Conservation (phyloP, 2,113 vertebrate species). For the Hydrolagus affinis region DNA sequence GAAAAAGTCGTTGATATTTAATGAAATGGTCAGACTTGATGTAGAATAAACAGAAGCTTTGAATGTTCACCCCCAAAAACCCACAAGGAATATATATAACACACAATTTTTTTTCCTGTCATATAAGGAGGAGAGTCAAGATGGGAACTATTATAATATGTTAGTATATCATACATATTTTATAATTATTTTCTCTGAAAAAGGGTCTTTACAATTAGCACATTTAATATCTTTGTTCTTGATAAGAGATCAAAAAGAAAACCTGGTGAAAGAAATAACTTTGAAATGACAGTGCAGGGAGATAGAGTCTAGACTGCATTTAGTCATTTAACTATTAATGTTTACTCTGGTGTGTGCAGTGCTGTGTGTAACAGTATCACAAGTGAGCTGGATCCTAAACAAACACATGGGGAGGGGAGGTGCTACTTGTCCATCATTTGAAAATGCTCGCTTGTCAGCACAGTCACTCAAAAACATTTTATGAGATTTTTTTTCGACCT, state of each 20-base stretch:
- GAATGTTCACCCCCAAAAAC: neutral
- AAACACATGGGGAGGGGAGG: neutral
- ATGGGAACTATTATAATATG: neutral
- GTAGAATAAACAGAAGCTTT: neutral
- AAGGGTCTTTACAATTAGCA: too few relatives aligned
- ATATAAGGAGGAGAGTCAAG: neutral
- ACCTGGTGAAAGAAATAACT: neutral
- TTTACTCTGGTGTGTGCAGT: too few relatives aligned
- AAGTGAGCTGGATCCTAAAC: neutral
- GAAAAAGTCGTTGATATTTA: neutral
- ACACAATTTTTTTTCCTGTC: too few relatives aligned
- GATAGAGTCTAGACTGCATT: neutral
- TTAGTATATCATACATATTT: neutral
- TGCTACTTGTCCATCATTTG: neutral
- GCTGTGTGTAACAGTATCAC: too few relatives aligned
- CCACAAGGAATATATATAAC: conserved; percentile 3
- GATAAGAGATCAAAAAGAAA: neutral
- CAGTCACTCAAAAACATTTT: conserved; percentile 3
- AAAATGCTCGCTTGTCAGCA: neutral
- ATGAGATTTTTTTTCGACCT: neutral
- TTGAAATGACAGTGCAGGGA: neutral
- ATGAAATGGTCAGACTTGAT: neutral
- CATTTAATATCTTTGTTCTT: neutral
- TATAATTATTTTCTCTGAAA: neutral
- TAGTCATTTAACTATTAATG: neutral